Evolutionary conservation across 2,797 vertebrate genomes (phyloP), one percentile per base, ranked within the genome.

Genomic region (Coranthus polyacanthus): DNA sequence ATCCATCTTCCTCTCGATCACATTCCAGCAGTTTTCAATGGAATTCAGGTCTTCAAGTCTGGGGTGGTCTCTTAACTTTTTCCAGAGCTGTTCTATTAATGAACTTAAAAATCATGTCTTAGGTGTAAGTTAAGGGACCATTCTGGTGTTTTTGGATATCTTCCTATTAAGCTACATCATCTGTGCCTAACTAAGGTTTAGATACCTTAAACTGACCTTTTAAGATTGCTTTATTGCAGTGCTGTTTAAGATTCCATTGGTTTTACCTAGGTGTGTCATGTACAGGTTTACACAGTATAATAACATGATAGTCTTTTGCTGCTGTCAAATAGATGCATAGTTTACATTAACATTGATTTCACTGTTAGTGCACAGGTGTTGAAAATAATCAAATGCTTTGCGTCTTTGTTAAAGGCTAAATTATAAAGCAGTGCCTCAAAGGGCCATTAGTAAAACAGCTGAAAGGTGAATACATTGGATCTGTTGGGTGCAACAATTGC

Each of bases 341-440:
- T 32, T 32, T 32, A 8, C 29, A 32, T 9, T 24, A 16, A 20
- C 38, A 10, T 60, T 47, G 22, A 21, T 20, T 49, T 13, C 44
- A 47, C 16, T 29, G 58, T 7, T 1, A n/a, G 15, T 22, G 49
- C 43, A 56, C 22, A 58, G 32, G 24, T 42, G 37, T 38, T 43
- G 54, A 62, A 63, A 53, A 57, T 21, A 60, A 46, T 69, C 3
- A 36, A 59, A 52, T 36, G n/a, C 18, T n/a, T n/a, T n/a, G n/a
- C n/a, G n/a, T n/a, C n/a, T n/a, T n/a, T 51, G 55, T 72, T 67
- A 49, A 57, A 61, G 20, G 15, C 47, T 20, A 26, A 55, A 70
- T 63, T 5, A 13, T 44, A 37, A 64, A n/a, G n/a, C n/a, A n/a
- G n/a, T n/a, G n/a, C n/a, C 38, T 69, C 21, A 57, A 39, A 44